A percentile compares a stretch with the other conserved stretches of the same genome.
Evolutionary conservation across 2,797 vertebrate species (phyloP).

Genomic region (Lutjanus campechanus): DNA sequence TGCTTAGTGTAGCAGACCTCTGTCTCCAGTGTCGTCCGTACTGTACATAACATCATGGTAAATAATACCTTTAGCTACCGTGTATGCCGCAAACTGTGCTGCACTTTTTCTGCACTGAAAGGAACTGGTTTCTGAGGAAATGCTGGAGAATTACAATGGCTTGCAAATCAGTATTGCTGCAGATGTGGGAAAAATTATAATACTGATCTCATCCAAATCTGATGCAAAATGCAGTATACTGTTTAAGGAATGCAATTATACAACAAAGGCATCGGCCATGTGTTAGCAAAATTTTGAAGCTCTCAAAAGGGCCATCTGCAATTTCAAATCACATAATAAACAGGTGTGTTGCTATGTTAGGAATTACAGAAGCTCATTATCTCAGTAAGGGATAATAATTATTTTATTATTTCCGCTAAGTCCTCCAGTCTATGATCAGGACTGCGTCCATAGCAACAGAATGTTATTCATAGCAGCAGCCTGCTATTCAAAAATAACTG

Average conservation of each 20-base stretch:
- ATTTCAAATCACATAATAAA: background rate
- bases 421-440: no score
- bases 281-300: no score
- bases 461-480: no score
- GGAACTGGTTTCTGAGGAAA: constrained; percentile 3
- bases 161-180: constrained; percentile 8
- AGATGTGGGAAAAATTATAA: background rate
- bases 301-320: no score
- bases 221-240: constrained; percentile 11
- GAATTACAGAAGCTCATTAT: no score
- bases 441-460: no score
- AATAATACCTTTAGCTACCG: background rate
- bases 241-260: background rate
- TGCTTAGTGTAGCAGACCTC: background rate
- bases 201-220: constrained; percentile 10
- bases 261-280: background rate
- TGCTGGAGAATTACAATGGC: background rate
- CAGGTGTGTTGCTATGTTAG: background rate
- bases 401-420: no score
- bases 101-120: background rate
- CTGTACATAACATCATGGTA: background rate
- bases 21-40: background rate
- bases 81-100: background rate
- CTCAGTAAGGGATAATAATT: no score
- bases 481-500: no score